A percentile compares a stretch with the other conserved stretches of the same genome.
These are phyloP conservation scores for Athrips mouffetella DNA, from an alignment of 2,888 invertebrate species.

Conservation along the genomic window DNA sequence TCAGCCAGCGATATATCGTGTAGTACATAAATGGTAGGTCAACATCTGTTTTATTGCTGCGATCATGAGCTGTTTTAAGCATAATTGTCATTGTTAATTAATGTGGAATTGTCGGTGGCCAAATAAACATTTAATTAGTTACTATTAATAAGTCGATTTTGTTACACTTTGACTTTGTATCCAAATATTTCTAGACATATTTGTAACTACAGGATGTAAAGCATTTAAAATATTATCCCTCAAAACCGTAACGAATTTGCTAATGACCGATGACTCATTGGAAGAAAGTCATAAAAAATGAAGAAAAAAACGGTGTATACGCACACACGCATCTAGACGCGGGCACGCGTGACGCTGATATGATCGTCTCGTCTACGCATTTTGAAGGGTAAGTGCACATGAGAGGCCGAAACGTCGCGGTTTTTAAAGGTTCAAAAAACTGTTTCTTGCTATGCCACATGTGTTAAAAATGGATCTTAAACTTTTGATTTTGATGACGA, in stretches of 20 bases:
- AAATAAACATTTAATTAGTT: too few species aligned
- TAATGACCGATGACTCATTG: slow-evolving; percentile 20
- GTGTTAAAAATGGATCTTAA: too few species aligned
- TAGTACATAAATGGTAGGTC: background rate
- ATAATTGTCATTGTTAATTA: too few species aligned
- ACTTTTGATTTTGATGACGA: background rate
- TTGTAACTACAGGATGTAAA: too few species aligned
- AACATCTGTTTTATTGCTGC: slow-evolving; percentile 2
- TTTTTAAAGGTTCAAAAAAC: too few species aligned
- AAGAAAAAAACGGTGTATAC: slow-evolving; percentile 2
- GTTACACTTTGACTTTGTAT: background rate
- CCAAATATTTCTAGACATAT: background rate
- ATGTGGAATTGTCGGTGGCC: too few species aligned
- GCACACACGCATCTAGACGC: slow-evolving; percentile 26
- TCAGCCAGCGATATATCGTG: too few species aligned
- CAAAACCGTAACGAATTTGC: slow-evolving; percentile 20
- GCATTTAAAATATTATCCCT: background rate
- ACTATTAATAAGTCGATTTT: too few species aligned
- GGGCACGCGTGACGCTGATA: slow-evolving; percentile 54
- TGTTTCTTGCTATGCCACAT: too few species aligned
- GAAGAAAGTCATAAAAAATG: slow-evolving; percentile 16
- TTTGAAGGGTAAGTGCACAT: slow-evolving; percentile 24
- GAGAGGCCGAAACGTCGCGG: slow-evolving; percentile 1
- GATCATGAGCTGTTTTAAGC: background rate
- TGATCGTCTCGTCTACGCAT: slow-evolving; percentile 38